Evolutionary conservation across 2,797 vertebrate genomes (phyloP), one percentile per base, ranked within the genome.

Genomic region (Melanotaenia trifasciata): DNA sequence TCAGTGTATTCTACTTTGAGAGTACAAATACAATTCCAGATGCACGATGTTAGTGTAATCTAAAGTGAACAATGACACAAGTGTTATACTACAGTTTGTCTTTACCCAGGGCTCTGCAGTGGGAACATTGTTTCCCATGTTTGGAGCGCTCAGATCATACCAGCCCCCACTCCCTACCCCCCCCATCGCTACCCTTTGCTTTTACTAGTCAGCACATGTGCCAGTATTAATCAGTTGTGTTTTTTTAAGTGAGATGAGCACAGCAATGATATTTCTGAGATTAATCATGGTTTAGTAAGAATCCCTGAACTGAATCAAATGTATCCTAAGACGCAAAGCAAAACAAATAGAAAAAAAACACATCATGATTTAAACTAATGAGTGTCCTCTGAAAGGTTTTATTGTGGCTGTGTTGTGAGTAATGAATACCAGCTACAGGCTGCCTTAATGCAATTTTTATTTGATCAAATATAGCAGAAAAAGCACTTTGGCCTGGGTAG

Each of bases 401-500:
- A 67, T 69, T 79, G 68, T 70, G 35, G 61, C 84, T 74, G 63
- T 84, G 80, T 84, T 83, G 62, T 92, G 88, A 90, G 86, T 80
- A 87, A 91, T 87, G 78, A 77, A 74, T 73, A 73, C 14, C 35
- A 72, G 74, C 72, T 79, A 70, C 80, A 85, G 72, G 82, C 77
- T 78, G 84, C 67, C 70, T 76, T 89, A 90, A 91, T 91, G 81
- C 76, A 87, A 84, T 67, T 71, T 63, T 89, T 87, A 93, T 93
- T 80, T 85, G 85, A 93, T 93, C 83, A 92, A 80, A 88, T 64
- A 81, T 79, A 86, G 72, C 72, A 83, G 56, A 85, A 85, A 79
- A 80, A 77, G 70, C 82, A 30, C 67, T 51, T 26, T 81, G 78
- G 76, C 84, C 84, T 40, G 53, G 54, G 74, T 84, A 76, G 62